These are phyloP conservation scores for Megalops cyprinoides DNA, from an alignment of 2,797 vertebrate species.

Conservation along the genomic window DNA sequence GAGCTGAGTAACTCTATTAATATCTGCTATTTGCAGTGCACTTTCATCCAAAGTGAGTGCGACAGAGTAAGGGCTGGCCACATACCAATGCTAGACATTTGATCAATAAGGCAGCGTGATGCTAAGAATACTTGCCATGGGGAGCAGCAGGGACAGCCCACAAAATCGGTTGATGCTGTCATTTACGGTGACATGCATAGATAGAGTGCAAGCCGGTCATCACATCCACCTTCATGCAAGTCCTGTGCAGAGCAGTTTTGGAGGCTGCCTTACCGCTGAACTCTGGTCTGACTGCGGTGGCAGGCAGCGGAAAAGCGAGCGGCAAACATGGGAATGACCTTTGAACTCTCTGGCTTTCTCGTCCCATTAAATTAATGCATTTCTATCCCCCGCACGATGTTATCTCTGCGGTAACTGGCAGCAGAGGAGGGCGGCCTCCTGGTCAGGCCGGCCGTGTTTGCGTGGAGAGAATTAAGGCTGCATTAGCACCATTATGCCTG, in stretches of 20 bases:
- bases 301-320: slow-evolving; percentile 7
- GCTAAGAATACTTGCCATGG: not conserved
- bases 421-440: slow-evolving; percentile 31
- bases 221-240: not conserved
- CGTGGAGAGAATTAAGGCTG: slow-evolving; percentile 47
- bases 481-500: slow-evolving; percentile 54
- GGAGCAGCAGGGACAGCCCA: not conserved
- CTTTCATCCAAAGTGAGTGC: too few species aligned
- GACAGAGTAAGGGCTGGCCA: not conserved
- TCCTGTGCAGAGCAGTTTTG: not conserved
- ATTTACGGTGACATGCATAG: too few species aligned
- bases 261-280: not conserved
- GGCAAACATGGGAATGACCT: slow-evolving; percentile 36
- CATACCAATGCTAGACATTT: not conserved
- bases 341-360: slow-evolving; percentile 43
- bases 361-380: not conserved
- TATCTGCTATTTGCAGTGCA: not conserved
- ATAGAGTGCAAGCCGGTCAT: not conserved
- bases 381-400: slow-evolving; percentile 32
- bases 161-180: not conserved
- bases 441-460: not conserved
- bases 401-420: slow-evolving; percentile 41
- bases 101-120: not conserved
- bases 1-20: not conserved
- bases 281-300: not conserved